phyloP scores from a whole-genome alignment of 2,797 vertebrate species.

The Siniperca undulata region DNA sequence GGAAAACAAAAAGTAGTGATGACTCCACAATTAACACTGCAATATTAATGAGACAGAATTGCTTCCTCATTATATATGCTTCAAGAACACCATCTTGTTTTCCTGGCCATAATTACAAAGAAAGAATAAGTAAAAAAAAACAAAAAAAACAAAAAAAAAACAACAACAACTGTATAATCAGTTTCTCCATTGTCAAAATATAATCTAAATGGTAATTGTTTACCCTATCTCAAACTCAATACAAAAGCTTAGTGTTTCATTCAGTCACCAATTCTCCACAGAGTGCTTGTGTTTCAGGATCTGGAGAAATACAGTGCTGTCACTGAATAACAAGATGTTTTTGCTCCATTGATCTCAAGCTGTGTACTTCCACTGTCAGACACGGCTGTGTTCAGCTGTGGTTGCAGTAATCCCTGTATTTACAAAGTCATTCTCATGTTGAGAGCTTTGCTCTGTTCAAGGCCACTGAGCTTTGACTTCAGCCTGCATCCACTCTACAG shows the following conservation, averaged over 20 bases:
- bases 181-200: slow-evolving; percentile 38
- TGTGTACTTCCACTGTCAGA: slow-evolving; percentile 57
- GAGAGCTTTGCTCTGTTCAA: slow-evolving; percentile 51
- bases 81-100: slow-evolving; percentile 14
- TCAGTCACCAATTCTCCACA: slow-evolving; percentile 28
- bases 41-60: slow-evolving; percentile 35
- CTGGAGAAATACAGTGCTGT: slow-evolving; percentile 21
- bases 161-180: slow-evolving; percentile 11
- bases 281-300: slow-evolving; percentile 29
- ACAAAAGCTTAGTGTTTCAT: slow-evolving; percentile 26
- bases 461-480: slow-evolving; percentile 35
- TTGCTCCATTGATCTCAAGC: slow-evolving; percentile 60
- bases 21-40: slow-evolving; percentile 18
- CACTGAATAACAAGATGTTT: slow-evolving; percentile 46
- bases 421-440: slow-evolving; percentile 57
- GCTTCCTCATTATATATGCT: slow-evolving; percentile 4
- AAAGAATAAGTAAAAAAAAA: neutral
- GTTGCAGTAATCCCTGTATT: slow-evolving; percentile 60
- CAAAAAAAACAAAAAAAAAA: neutral
- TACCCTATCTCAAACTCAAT: slow-evolving; percentile 12
- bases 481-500: neutral
- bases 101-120: slow-evolving; percentile 4
- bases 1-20: slow-evolving; percentile 17
- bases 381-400: slow-evolving; percentile 44
- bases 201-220: slow-evolving; percentile 61